Percentiles rank a stretch among this genome's conserved stretches.
phyloP scores from a whole-genome alignment of 2,888 invertebrate genomes.

The Chromoteleia sp. region DNA sequence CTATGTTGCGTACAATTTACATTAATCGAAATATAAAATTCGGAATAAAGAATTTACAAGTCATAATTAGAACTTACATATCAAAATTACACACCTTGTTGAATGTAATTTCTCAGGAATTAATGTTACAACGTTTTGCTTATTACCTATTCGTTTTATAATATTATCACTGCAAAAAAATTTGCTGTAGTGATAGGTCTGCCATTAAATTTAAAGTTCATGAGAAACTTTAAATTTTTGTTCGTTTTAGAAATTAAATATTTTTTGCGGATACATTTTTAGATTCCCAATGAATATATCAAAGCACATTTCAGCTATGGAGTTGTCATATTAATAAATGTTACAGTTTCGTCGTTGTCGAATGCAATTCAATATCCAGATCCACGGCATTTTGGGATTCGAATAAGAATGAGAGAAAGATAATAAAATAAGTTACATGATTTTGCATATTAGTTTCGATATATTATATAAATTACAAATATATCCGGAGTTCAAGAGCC shows the following conservation, averaged over 20 bases:
- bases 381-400: conserved; percentile 74
- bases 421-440: conserved; percentile 82
- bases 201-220: background rate
- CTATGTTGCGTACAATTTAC: conserved; percentile 47
- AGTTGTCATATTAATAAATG: conserved; percentile 14
- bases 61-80: conserved; percentile 41
- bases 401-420: conserved; percentile 57
- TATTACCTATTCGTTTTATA: conserved; percentile 14
- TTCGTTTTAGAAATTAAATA: too few species aligned
- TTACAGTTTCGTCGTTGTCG: conserved; percentile 30
- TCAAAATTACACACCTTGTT: conserved; percentile 52
- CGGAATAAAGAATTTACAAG: conserved; percentile 40
- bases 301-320: conserved; percentile 7
- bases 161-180: conserved; percentile 8
- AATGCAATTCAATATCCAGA: conserved; percentile 76
- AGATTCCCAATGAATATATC: too few species aligned
- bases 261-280: too few species aligned
- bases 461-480: conserved; percentile 82
- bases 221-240: conserved; percentile 5
- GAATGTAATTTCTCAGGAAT: conserved; percentile 35
- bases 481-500: conserved; percentile 81
- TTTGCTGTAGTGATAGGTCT: background rate
- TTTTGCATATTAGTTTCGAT: conserved; percentile 77
- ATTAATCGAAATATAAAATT: conserved; percentile 41
- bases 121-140: conserved; percentile 24